Conservation (phyloP, 2,113 vertebrate species). For the Poicephalus gulielmi region DNA sequence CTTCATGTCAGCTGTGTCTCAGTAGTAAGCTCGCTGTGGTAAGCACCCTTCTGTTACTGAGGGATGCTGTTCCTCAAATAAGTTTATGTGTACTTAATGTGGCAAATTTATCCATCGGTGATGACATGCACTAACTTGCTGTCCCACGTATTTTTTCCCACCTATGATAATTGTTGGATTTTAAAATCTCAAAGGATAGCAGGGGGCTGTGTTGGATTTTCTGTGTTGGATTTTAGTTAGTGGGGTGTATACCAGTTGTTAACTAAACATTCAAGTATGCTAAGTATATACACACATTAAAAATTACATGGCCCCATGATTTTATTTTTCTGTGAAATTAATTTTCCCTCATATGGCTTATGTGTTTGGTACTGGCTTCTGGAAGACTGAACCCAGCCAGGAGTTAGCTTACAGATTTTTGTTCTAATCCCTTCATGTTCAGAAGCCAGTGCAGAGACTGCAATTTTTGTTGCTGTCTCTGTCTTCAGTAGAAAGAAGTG, state of each 20-base stretch:
- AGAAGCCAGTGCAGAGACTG: background rate
- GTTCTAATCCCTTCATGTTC: background rate
- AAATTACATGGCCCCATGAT: background rate
- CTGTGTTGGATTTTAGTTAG: background rate
- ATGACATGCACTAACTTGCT: background rate
- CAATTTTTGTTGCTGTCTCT: background rate
- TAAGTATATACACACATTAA: background rate
- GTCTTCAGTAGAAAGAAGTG: background rate
- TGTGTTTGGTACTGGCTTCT: background rate
- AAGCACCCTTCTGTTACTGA: background rate
- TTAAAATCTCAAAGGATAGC: background rate
- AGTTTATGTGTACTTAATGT: background rate
- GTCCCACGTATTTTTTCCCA: background rate
- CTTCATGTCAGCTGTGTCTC: background rate
- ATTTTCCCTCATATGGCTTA: background rate
- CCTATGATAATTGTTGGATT: background rate
- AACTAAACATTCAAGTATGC: background rate
- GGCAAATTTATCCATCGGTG: background rate
- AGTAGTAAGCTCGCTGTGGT: background rate
- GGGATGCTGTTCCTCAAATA: background rate
- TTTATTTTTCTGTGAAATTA: background rate
- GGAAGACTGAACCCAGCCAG: background rate
- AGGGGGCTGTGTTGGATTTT: background rate
- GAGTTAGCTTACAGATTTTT: background rate
- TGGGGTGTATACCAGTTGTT: background rate